A percentile compares a stretch with the other conserved stretches of the same genome.
These are phyloP conservation scores for Drosophila basisetae DNA, from an alignment of 2,888 invertebrate species.

Conservation along the genomic window DNA sequence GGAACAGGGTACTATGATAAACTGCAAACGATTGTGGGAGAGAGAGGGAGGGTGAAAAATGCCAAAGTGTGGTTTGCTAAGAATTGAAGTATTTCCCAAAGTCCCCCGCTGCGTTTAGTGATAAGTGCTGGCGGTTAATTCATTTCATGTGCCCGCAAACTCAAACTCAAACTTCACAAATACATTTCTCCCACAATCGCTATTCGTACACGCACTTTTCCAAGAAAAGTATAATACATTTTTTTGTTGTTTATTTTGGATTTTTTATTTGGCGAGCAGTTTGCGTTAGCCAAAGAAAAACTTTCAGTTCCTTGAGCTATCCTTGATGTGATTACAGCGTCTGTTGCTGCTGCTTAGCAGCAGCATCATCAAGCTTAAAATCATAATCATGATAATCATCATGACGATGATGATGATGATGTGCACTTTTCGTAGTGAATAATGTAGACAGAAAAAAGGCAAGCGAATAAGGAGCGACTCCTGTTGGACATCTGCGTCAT, in stretches of 20 bases:
- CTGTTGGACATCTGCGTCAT: conserved; percentile 45
- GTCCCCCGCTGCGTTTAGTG: conserved; percentile 48
- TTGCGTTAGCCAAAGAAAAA: conserved; percentile 1
- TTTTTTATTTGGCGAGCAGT: conserved; percentile 10
- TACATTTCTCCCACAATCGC: conserved; percentile 1
- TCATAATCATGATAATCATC: conserved; percentile 1
- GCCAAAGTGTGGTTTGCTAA: conserved; percentile 30
- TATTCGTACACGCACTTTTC: conserved; percentile 11
- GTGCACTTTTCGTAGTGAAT: conserved; percentile 48
- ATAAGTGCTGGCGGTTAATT: conserved; percentile 52
- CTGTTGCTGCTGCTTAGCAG: conserved; percentile 32
- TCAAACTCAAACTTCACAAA: neutral
- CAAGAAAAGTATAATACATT: conserved; percentile 22
- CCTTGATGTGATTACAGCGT: conserved; percentile 36
- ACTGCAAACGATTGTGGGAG: conserved; percentile 14
- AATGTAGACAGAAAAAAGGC: conserved; percentile 1
- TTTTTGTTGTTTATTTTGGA: neutral
- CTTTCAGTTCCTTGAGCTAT: conserved; percentile 26
- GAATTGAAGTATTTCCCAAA: conserved; percentile 32
- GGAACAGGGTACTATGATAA: conserved; percentile 21
- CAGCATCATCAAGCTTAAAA: conserved; percentile 19
- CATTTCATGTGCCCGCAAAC: conserved; percentile 36
- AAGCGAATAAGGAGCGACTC: conserved; percentile 8
- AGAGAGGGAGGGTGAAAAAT: neutral
- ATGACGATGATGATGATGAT: conserved; percentile 42